Conservation (phyloP, 2,888 invertebrate genomes). For the Apamea crenata region DNA sequence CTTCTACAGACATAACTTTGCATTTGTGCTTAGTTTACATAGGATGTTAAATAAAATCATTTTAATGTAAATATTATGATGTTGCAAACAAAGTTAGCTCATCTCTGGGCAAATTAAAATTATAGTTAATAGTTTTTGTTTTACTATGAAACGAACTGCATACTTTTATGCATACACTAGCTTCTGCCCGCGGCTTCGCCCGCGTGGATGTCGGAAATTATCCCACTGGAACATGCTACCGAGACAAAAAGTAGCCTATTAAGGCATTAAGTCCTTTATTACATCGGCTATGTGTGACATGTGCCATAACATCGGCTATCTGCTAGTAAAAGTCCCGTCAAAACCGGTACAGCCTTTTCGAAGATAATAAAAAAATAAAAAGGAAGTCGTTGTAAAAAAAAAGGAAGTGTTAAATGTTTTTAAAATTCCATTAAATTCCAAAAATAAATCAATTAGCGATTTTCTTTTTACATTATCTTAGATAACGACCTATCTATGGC, state of each 20-base stretch:
- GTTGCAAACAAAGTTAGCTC: background rate
- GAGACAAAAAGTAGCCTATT: too few species aligned
- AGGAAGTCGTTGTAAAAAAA: too few species aligned
- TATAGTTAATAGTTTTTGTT: background rate
- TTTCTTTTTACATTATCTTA: background rate
- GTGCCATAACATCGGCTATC: too few species aligned
- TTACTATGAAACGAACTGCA: background rate
- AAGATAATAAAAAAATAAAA: too few species aligned
- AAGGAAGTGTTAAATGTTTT: background rate
- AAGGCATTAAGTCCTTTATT: too few species aligned
- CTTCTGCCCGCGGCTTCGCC: too few species aligned
- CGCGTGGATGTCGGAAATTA: too few species aligned
- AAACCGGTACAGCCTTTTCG: too few species aligned
- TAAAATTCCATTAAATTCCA: background rate
- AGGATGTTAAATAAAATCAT: background rate
- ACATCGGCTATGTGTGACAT: too few species aligned
- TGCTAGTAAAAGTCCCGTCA: too few species aligned
- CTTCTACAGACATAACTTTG: constrained; percentile 22
- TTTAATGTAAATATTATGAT: too few species aligned
- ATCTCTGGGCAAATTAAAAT: background rate
- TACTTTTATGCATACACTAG: background rate
- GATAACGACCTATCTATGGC: background rate
- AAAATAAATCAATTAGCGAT: background rate
- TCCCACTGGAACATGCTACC: too few species aligned
- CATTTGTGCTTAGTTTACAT: background rate